Base-by-base conservation (phyloP, 2,888 invertebrate genomes). In the Oeneis ivallda region DNA sequence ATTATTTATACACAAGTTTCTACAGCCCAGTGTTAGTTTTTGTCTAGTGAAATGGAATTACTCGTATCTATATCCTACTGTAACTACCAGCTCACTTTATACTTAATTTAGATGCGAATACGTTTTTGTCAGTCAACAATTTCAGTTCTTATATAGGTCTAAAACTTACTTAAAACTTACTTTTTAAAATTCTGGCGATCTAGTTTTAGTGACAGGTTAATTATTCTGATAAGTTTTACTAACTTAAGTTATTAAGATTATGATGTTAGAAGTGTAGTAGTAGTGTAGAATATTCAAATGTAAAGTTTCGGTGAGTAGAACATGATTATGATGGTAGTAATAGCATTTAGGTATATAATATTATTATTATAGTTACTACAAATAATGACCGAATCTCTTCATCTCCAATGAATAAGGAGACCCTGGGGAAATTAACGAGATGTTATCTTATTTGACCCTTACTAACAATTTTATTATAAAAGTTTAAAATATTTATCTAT, bases 101-200 rank as follows among this genome's bases (percentile, higher is more conserved):
- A 19, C 6, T 5, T 56, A 56, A 19, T 41, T 56, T 41, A 56
- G 39, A 41, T 41, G 56, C 39, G 39, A 56, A 56, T 56, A 37
- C 37, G 17, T 56, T 56, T 41, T 56, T 56, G 56, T 56, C 41
- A 19, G 41, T 56, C 39, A 56, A 39, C 11, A 17, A 15, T 15
- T 47, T 43, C 43, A 43, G 37, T n/a, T 53, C 15, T 37, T 37
- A 17, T 4, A 15, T 17, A 11, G 11, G 54, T 39, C 17, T 17
- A 39, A 37, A 26, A 26, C 26, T 54, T 6, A 17, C 6, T 17
- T 54, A 5, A 17, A 17, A 39, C 37, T 4, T 17, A 39, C 17
- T 54, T 15, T 39, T 39, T 11, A 39, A 54, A 39, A 54, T 39
- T 17, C n/a, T n/a, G n/a, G 39, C 37, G 37, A 1, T 54, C 37